A percentile compares a stretch with the other conserved stretches of the same genome.
Evolutionary conservation across 2,888 invertebrate genomes (phyloP).

Genomic region (Muschampia plurimacula): DNA sequence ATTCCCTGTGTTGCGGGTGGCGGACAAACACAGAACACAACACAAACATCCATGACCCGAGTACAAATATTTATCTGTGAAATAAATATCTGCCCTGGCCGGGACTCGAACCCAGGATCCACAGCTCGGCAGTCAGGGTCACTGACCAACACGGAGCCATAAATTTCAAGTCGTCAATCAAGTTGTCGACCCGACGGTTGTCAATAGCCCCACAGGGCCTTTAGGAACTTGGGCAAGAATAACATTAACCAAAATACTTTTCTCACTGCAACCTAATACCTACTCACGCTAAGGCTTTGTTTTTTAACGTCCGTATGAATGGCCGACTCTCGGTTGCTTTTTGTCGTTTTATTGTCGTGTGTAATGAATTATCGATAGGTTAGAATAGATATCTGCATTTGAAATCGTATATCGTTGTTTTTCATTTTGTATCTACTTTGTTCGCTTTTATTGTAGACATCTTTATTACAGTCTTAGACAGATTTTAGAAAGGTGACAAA

Average conservation of each 20-base stretch:
- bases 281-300: conserved; percentile 24
- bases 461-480: conserved; percentile 1
- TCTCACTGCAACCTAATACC: conserved; percentile 6
- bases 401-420: conserved; percentile 22
- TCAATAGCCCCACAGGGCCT: too few species aligned
- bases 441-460: conserved; percentile 1
- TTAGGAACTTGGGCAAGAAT: background rate
- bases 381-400: conserved; percentile 28
- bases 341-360: conserved; percentile 68
- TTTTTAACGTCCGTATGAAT: conserved; percentile 58
- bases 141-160: too few species aligned
- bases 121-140: too few species aligned
- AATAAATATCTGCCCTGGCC: too few species aligned
- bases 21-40: too few species aligned
- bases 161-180: too few species aligned
- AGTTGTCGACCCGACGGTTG: too few species aligned
- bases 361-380: conserved; percentile 60
- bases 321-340: conserved; percentile 54
- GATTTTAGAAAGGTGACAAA: conserved; percentile 6
- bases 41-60: too few species aligned
- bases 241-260: background rate
- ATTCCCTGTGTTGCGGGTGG: too few species aligned
- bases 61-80: too few species aligned
- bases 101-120: too few species aligned
- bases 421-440: conserved; percentile 14